Conservation (phyloP, 2,113 vertebrate genomes). For the Xiphophorus maculatus region DNA sequence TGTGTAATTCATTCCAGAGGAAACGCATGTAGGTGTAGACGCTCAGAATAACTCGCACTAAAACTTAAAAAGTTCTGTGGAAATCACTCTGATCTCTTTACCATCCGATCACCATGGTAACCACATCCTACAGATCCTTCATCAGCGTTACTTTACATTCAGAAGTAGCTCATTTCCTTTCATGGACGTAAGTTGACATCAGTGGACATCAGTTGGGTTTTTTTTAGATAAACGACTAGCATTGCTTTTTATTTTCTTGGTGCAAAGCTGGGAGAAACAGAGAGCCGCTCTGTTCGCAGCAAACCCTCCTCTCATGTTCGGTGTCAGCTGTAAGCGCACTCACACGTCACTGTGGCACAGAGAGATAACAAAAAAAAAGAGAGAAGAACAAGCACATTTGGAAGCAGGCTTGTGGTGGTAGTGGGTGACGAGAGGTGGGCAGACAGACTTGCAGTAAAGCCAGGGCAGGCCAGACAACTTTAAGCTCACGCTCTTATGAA, state of each 20-base stretch:
- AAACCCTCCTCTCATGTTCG: slow-evolving; percentile 12
- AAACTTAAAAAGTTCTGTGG: slow-evolving; percentile 39
- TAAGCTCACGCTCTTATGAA: slow-evolving; percentile 46
- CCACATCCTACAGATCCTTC: background rate
- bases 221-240: slow-evolving; percentile 18
- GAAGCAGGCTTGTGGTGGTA: slow-evolving; percentile 42
- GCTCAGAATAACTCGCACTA: slow-evolving; percentile 43
- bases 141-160: slow-evolving; percentile 18
- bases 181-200: background rate
- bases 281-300: background rate
- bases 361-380: slow-evolving; percentile 3
- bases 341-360: slow-evolving; percentile 54
- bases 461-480: slow-evolving; percentile 44
- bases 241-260: slow-evolving; percentile 54
- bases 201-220: background rate
- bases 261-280: slow-evolving; percentile 34
- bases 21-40: slow-evolving; percentile 49
- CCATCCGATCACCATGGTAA: slow-evolving; percentile 28
- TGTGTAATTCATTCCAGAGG: slow-evolving; percentile 39
- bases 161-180: background rate
- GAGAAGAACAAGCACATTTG: slow-evolving; percentile 29
- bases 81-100: slow-evolving; percentile 28
- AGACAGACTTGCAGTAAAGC: slow-evolving; percentile 53
- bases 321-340: slow-evolving; percentile 44
- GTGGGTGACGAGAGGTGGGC: slow-evolving; percentile 18